These are phyloP conservation scores for Eulemur albifrons DNA, from an alignment of 2,797 vertebrate species.

Conservation along the genomic window DNA sequence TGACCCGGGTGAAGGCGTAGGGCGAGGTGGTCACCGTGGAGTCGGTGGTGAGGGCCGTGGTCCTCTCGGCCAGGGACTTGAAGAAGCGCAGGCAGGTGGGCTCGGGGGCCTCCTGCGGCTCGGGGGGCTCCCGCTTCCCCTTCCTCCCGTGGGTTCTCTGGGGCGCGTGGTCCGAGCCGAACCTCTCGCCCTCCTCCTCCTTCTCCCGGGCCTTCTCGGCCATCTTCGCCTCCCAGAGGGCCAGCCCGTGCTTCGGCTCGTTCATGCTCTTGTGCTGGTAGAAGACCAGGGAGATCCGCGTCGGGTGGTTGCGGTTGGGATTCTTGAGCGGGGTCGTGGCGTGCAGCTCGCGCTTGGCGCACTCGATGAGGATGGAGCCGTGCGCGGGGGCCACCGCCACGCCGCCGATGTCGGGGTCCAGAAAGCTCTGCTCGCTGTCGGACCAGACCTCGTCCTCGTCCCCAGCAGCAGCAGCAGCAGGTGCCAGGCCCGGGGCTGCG, in stretches of 20 bases:
- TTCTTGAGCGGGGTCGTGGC: constrained; percentile 97
- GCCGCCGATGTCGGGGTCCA: constrained; percentile 96
- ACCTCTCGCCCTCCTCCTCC: constrained; percentile 94
- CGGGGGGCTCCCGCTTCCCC: constrained; percentile 91
- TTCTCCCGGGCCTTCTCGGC: constrained; percentile 97
- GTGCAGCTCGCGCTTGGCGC: constrained; percentile 97
- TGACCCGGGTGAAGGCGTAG: constrained; percentile 98
- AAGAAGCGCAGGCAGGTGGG: constrained; percentile 94
- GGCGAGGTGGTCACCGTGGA: constrained; percentile 95
- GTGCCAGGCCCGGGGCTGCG: constrained; percentile 9
- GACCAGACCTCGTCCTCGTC: constrained; percentile 95
- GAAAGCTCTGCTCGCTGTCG: constrained; percentile 98
- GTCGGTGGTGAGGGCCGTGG: constrained; percentile 94
- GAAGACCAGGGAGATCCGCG: constrained; percentile 97
- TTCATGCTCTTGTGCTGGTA: constrained; percentile 99
- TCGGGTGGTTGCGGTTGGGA: constrained; percentile 94
- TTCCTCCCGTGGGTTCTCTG: constrained; percentile 92
- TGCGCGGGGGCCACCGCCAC: constrained; percentile 97
- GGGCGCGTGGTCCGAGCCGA: constrained; percentile 92
- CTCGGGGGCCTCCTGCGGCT: constrained; percentile 88
- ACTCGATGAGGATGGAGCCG: constrained; percentile 98
- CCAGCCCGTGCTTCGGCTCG: constrained; percentile 96
- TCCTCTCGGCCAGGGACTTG: constrained; percentile 91
- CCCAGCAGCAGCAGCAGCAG: constrained; percentile 24
- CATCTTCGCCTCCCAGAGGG: constrained; percentile 98